A percentile compares a stretch with the other conserved stretches of the same genome.
Evolutionary conservation across 2,797 vertebrate genomes (phyloP).

Genomic region (Coilia nasus): DNA sequence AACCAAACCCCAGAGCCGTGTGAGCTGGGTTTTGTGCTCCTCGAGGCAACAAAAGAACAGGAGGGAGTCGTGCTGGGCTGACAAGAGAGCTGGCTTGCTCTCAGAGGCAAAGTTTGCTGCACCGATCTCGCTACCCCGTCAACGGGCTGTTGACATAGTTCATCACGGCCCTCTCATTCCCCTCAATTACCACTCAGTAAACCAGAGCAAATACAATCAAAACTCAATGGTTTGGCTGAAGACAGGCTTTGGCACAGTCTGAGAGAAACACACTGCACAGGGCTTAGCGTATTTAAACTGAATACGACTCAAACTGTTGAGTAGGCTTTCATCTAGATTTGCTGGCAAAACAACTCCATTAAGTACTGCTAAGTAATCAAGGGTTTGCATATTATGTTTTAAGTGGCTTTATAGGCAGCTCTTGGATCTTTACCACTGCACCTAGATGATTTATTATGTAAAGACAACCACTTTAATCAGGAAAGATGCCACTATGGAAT

Average conservation of each 20-base stretch:
- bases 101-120: background rate
- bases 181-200: background rate
- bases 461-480: background rate
- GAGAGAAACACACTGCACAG: background rate
- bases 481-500: background rate
- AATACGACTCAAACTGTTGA: background rate
- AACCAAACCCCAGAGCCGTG: background rate
- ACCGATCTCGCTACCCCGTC: background rate
- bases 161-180: background rate
- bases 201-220: slow-evolving; percentile 6
- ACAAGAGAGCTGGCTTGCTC: background rate
- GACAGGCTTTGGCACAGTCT: background rate
- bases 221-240: background rate
- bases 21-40: background rate
- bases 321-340: background rate
- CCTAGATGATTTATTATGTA: background rate
- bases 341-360: background rate
- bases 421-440: background rate
- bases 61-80: background rate
- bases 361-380: background rate
- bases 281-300: background rate
- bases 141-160: background rate
- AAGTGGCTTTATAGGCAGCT: background rate
- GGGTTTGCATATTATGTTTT: background rate
- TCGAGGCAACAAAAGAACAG: background rate